These are phyloP conservation scores for Anabas testudineus DNA, from an alignment of 2,797 vertebrate species.

Conservation along the genomic window DNA sequence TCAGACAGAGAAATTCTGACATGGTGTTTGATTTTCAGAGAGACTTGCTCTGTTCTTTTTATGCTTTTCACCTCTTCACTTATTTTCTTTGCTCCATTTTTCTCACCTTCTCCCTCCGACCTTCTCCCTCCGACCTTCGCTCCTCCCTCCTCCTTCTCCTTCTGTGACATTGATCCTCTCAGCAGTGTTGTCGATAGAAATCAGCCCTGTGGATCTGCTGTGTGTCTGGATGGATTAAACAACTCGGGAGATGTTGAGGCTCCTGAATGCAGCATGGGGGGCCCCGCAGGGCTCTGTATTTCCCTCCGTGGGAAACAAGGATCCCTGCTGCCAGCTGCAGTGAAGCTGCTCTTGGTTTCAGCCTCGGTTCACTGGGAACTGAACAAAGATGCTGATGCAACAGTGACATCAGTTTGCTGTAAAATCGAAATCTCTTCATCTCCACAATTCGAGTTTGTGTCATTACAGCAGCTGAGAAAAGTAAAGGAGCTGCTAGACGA, in stretches of 20 bases:
- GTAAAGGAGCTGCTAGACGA: no score
- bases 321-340: slow-evolving; percentile 39
- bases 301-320: slow-evolving; percentile 59
- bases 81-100: background rate
- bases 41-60: background rate
- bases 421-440: slow-evolving; percentile 63
- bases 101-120: background rate
- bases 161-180: slow-evolving; percentile 61
- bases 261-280: slow-evolving; percentile 23
- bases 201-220: slow-evolving; percentile 54
- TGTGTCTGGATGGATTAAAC: slow-evolving; percentile 53
- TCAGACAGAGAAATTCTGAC: slow-evolving; percentile 30
- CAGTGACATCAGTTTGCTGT: slow-evolving; percentile 60
- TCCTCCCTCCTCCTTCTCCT: background rate
- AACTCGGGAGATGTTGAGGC: slow-evolving; percentile 14
- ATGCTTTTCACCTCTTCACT: background rate
- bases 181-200: slow-evolving; percentile 54
- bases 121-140: background rate
- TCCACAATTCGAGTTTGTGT: slow-evolving; percentile 41
- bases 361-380: slow-evolving; percentile 41
- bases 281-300: slow-evolving; percentile 29
- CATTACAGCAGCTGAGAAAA: slow-evolving; percentile 30
- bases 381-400: slow-evolving; percentile 59
- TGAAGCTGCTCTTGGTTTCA: slow-evolving; percentile 36
- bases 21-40: slow-evolving; percentile 38